Evolutionary conservation across 1,140 invertebrate genomes (phyloP).

Genomic region (Euwallacea fornicatus): DNA sequence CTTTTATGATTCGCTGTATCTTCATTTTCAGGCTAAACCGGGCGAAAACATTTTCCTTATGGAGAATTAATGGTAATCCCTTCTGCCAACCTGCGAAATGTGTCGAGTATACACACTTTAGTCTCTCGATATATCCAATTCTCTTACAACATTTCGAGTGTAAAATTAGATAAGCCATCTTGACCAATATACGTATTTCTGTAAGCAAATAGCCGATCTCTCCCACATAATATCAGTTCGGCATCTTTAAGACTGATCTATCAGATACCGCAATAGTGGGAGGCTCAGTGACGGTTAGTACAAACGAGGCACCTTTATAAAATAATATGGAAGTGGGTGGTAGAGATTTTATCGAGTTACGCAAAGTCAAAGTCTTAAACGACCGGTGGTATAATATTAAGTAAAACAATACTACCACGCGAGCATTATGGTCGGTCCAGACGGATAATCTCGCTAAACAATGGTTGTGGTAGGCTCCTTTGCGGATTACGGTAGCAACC

Average conservation of each 20-base stretch:
- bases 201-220: no score
- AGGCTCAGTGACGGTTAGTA: slow-evolving; percentile 26
- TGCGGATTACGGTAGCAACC: slow-evolving; percentile 30
- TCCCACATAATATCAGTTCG: slow-evolving; percentile 11
- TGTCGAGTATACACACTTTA: no score
- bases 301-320: slow-evolving; percentile 36
- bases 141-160: neutral
- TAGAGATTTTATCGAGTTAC: slow-evolving; percentile 35
- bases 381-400: slow-evolving; percentile 33
- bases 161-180: neutral
- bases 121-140: neutral
- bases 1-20: no score
- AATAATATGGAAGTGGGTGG: slow-evolving; percentile 36
- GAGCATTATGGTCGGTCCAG: slow-evolving; percentile 21
- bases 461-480: slow-evolving; percentile 32
- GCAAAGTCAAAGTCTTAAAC: slow-evolving; percentile 35
- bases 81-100: no score
- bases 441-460: slow-evolving; percentile 29
- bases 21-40: no score
- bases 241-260: slow-evolving; percentile 30
- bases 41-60: no score
- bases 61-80: no score
- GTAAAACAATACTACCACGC: slow-evolving; percentile 37
- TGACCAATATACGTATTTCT: no score
- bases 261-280: slow-evolving; percentile 23